Evolutionary conservation across 2,888 invertebrate genomes (phyloP), one percentile per base, ranked within the genome.

Genomic region (Drosophila mercatorum): DNA sequence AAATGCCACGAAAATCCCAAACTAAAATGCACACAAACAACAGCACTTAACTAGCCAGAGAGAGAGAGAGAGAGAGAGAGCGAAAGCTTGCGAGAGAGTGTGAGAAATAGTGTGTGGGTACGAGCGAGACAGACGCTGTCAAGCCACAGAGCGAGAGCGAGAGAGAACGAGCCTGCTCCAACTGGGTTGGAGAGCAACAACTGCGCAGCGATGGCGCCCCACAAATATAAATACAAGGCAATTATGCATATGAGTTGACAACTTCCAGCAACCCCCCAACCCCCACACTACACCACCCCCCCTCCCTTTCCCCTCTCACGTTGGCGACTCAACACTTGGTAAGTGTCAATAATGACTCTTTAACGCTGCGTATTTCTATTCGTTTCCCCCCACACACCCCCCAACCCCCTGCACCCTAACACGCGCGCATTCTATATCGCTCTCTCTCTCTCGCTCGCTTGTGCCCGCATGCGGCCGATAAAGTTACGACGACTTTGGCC

Each of bases 1-100:
- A 91, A 91, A 89, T 89, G 91, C 92, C 92, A 90, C 90, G 83
- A 90, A 91, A 92, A 90, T 91, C 83, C 90, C 90, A 90, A 91
- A 92, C 92, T 92, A 92, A 92, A 91, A 91, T 90, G 81, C 79
- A 85, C 83, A 83, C 81, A 80, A 81, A 81, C 89, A 86, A 68
- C 72, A 69, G 49, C 67, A 75, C 46, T 58, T 59, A 57, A 63
- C 53, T 51, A 65, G 40, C 38, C 43, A 12, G n/a, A 38, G 58
- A 47, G 46, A 61, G 31, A 41, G 40, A 40, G 6, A 40, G 40
- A 44, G 26, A 22, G 59, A 10, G 6, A 28, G 22, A 3, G n/a
- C 10, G 17, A 44, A 44, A 22, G 38, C 14, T 11, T 10, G 22
- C 2, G 11, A 34, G 59, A n/a, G 26, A 26, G 56, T 31, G 51